Percentiles rank a stretch among this genome's conserved stretches.
phyloP scores from a whole-genome alignment of 2,797 vertebrate species.

The Sebastes diaconus region DNA sequence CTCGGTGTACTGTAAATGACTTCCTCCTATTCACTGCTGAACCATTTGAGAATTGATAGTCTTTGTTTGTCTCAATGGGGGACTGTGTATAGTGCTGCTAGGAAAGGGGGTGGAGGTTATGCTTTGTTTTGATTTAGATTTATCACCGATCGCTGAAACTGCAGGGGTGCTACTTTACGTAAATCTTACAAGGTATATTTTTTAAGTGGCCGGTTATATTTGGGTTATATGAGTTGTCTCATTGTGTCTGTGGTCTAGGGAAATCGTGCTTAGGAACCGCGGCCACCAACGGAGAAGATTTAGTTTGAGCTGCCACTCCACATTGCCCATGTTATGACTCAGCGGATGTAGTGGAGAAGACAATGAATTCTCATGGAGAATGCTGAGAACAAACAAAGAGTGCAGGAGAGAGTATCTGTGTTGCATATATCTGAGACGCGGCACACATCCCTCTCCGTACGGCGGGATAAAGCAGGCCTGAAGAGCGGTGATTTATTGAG shows the following conservation, averaged over 20 bases:
- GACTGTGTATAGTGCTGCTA: not conserved
- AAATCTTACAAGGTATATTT: not conserved
- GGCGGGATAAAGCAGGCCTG: constrained; percentile 70
- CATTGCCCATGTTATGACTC: constrained; percentile 57
- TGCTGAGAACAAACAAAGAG: constrained; percentile 55
- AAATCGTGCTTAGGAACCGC: constrained; percentile 47
- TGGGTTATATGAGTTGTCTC: constrained; percentile 39
- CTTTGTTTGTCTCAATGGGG: not conserved
- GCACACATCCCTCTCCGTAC: constrained; percentile 26
- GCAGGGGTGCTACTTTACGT: not conserved
- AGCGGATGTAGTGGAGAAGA: constrained; percentile 46
- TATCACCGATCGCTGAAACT: not conserved
- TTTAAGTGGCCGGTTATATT: constrained; percentile 12
- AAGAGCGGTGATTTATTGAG: constrained; percentile 80
- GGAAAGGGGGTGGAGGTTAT: not conserved
- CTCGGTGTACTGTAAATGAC: not conserved
- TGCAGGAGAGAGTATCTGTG: constrained; percentile 50
- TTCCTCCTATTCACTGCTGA: not conserved
- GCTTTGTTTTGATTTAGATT: constrained; percentile 15
- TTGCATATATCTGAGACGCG: constrained; percentile 56
- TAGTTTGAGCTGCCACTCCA: constrained; percentile 57
- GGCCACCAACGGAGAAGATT: constrained; percentile 57
- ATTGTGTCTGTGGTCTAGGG: constrained; percentile 9
- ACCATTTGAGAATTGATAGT: constrained; percentile 5
- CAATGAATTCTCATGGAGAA: constrained; percentile 63